phyloP scores from a whole-genome alignment of 2,113 vertebrate species.

The Oryzias woworae region DNA sequence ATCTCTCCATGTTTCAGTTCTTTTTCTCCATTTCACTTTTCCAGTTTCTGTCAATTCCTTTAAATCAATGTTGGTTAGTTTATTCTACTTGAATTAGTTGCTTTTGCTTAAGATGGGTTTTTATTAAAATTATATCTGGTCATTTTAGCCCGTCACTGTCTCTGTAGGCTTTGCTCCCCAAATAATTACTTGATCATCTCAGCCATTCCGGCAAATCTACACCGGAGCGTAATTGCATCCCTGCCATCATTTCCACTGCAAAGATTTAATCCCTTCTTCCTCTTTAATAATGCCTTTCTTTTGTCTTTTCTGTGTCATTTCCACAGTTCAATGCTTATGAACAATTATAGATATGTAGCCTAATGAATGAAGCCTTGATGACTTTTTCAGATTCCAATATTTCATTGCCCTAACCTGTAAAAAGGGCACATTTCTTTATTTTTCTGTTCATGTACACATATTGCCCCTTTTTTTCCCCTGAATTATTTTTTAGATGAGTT shows the following conservation, averaged over 20 bases:
- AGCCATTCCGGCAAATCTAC: conserved; percentile 41
- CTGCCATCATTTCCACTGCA: conserved; percentile 40
- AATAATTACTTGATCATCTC: conserved; percentile 14
- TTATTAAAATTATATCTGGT: conserved; percentile 18
- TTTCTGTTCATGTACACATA: too few species aligned
- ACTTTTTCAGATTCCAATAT: conserved; percentile 17
- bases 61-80: too few species aligned
- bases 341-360: conserved; percentile 5
- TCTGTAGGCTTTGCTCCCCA: conserved; percentile 11
- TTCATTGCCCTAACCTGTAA: conserved; percentile 3
- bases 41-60: too few species aligned
- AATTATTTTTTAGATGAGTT: too few species aligned
- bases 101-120: too few species aligned
- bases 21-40: too few species aligned
- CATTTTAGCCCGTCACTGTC: conserved; percentile 20
- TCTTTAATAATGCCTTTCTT: conserved; percentile 30
- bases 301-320: conserved; percentile 19
- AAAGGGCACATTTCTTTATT: not conserved
- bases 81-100: too few species aligned
- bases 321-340: conserved; percentile 18
- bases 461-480: too few species aligned
- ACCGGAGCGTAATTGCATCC: conserved; percentile 41
- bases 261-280: conserved; percentile 29
- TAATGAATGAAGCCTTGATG: conserved; percentile 20
- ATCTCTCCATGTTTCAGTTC: too few species aligned